These are phyloP conservation scores for Phenganax stokvisi DNA, from an alignment of 92 coral and sea anemone species.

Conservation along the genomic window DNA sequence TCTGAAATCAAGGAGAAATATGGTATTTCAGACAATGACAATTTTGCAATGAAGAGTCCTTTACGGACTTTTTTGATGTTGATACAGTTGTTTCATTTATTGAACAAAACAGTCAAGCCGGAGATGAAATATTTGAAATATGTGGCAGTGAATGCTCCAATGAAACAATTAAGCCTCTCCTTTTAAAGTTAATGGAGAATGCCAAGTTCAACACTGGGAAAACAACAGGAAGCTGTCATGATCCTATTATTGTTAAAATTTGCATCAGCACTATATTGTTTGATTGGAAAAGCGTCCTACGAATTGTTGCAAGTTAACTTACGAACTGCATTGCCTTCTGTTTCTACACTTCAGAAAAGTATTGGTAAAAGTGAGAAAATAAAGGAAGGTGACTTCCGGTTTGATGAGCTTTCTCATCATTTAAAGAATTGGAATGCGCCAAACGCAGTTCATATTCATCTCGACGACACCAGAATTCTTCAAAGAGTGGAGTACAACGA, in stretches of 20 bases:
- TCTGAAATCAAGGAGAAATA: too few relatives aligned
- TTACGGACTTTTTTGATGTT: neutral
- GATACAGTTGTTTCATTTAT: neutral
- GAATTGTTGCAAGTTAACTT: neutral
- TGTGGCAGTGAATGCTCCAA: neutral
- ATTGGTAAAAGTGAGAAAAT: neutral
- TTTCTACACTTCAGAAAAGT: neutral
- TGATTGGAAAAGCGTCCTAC: neutral
- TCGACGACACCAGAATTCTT: slow-evolving; percentile 4
- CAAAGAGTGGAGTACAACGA: neutral
- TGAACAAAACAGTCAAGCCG: neutral
- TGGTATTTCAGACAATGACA: too few relatives aligned
- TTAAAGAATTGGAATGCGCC: slow-evolving; percentile 5
- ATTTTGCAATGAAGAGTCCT: too few relatives aligned
- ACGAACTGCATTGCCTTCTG: neutral
- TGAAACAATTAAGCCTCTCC: neutral
- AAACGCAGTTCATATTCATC: neutral
- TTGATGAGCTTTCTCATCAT: neutral
- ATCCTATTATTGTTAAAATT: neutral
- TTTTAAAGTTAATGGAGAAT: neutral
- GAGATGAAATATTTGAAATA: neutral
- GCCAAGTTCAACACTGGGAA: too few relatives aligned
- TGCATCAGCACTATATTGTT: neutral
- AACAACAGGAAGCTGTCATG: too few relatives aligned
- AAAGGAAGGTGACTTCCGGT: slow-evolving; percentile 11